Conservation (phyloP, 37 sponge, comb jelly and placozoan species). For the Oscarella lobularis region DNA sequence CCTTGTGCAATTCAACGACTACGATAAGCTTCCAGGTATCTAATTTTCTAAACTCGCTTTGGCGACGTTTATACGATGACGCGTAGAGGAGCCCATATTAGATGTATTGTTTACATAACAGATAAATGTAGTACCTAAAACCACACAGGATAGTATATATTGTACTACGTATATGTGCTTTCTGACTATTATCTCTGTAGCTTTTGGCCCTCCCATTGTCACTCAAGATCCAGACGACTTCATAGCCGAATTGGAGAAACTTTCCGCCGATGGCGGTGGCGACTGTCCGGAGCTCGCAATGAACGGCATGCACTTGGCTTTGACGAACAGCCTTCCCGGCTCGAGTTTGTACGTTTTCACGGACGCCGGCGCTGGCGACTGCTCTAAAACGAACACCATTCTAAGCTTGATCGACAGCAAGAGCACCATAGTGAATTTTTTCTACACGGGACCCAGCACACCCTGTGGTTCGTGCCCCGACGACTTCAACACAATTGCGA, state of each 20-base stretch:
- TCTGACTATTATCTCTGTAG: not conserved
- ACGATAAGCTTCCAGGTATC: not conserved
- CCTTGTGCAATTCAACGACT: not conserved
- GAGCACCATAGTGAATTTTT: not conserved
- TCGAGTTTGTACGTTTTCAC: slow-evolving; percentile 6
- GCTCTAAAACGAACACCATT: not conserved
- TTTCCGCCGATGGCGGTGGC: slow-evolving; percentile 8
- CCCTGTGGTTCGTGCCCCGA: not conserved
- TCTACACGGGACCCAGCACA: not conserved
- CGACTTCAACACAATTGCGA: not conserved
- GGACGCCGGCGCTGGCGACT: slow-evolving; percentile 10
- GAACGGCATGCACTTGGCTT: not conserved
- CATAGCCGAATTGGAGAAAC: not conserved
- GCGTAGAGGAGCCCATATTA: too few relatives aligned
- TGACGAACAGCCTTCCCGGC: not conserved
- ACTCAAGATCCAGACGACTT: not conserved
- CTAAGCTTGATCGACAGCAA: not conserved
- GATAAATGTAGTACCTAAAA: too few relatives aligned
- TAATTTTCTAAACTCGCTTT: not conserved
- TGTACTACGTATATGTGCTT: too few relatives aligned
- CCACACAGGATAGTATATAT: too few relatives aligned
- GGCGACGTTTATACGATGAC: too few relatives aligned
- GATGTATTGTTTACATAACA: too few relatives aligned
- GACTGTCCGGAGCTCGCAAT: slow-evolving; percentile 14
- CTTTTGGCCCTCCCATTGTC: not conserved